Conservation (phyloP, 1,140 invertebrate genomes). For the Helicoverpa armigera region DNA sequence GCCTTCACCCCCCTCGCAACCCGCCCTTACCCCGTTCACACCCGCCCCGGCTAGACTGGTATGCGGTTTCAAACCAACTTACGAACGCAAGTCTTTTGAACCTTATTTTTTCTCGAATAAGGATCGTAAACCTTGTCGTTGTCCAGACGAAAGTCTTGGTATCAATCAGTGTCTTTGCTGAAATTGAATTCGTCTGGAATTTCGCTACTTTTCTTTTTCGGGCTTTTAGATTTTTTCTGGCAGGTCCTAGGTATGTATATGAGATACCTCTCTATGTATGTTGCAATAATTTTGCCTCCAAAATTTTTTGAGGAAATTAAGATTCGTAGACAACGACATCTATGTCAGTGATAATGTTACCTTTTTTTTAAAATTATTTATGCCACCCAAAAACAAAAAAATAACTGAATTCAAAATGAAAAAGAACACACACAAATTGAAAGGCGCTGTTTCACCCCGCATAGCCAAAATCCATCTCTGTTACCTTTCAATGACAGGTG, state of each 20-base stretch:
- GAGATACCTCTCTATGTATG: too few relatives aligned
- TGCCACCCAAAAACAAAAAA: background rate
- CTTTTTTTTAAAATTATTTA: too few relatives aligned
- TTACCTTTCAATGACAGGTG: conserved; percentile 27
- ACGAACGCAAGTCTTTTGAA: background rate
- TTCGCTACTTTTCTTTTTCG: conserved; percentile 1
- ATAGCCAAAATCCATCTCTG: conserved; percentile 15
- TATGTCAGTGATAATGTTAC: too few relatives aligned
- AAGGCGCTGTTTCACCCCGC: background rate
- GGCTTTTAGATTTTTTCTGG: background rate
- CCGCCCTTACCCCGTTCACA: conserved; percentile 30
- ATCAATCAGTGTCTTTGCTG: conserved; percentile 2
- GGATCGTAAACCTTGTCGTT: conserved; percentile 4
- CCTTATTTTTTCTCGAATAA: conserved; percentile 9
- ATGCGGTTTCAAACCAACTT: conserved; percentile 23
- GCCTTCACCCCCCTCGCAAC: conserved; percentile 4
- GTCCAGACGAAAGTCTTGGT: conserved; percentile 3
- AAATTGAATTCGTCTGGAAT: conserved; percentile 29
- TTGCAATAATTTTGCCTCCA: too few relatives aligned
- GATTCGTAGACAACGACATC: too few relatives aligned
- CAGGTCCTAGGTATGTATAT: too few relatives aligned
- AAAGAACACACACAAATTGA: background rate
- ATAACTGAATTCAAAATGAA: background rate
- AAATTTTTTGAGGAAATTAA: too few relatives aligned
- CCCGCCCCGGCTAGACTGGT: conserved; percentile 58